Conservation (phyloP, 1,140 invertebrate genomes). For the Aphis gossypii region DNA sequence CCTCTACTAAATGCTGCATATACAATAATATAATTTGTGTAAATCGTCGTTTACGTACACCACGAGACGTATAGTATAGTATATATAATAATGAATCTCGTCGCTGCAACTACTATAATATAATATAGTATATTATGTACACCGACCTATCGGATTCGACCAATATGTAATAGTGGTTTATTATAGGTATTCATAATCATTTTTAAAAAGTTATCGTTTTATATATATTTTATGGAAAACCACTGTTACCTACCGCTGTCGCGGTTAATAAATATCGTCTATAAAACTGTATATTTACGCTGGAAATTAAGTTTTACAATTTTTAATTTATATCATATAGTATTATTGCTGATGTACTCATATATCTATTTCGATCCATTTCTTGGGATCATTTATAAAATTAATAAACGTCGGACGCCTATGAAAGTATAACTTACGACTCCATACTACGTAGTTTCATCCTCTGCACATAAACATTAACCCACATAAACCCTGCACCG, state of each 20-base stretch:
- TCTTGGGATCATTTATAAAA: background rate
- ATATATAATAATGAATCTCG: background rate
- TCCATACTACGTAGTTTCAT: background rate
- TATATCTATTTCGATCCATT: background rate
- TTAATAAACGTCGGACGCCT: background rate
- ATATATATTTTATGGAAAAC: background rate
- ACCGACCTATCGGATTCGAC: background rate
- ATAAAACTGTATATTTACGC: conserved; percentile 4
- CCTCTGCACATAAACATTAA: too few relatives aligned
- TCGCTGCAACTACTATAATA: background rate
- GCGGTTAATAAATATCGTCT: background rate
- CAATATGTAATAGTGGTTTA: background rate
- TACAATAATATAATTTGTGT: background rate
- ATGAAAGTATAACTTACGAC: background rate
- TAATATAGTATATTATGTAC: background rate
- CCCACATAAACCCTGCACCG: background rate
- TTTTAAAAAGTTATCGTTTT: background rate
- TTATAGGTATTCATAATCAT: background rate
- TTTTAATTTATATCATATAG: background rate
- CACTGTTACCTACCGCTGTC: background rate
- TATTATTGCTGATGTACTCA: background rate
- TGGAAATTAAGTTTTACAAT: background rate
- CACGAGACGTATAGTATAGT: background rate
- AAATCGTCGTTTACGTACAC: background rate
- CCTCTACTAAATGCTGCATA: background rate